Evolutionary conservation across 2,888 invertebrate species (phyloP).

Genomic region (Girardia tigrina): DNA sequence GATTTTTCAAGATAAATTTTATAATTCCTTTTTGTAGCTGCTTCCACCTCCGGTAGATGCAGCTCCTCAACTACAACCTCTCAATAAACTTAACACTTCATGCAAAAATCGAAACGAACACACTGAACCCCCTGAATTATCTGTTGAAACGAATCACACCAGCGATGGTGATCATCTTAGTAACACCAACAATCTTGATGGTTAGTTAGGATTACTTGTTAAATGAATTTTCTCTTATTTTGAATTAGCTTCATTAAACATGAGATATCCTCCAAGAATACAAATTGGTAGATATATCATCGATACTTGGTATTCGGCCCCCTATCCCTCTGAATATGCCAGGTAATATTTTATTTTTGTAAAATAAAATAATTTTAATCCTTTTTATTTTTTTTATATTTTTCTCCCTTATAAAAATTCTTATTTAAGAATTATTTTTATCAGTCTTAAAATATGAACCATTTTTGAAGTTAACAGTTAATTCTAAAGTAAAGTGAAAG

Average conservation of each 20-base stretch:
- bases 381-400: no score
- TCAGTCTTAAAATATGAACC: no score
- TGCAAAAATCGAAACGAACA: background rate
- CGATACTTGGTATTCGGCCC: conserved; percentile 95
- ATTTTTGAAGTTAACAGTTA: no score
- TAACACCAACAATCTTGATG: conserved; percentile 2
- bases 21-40: background rate
- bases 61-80: background rate
- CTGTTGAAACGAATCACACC: background rate
- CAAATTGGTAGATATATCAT: conserved; percentile 91
- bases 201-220: background rate
- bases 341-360: conserved; percentile 55
- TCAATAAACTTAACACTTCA: background rate
- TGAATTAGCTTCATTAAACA: background rate
- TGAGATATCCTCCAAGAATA: conserved; percentile 64
- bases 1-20: no score
- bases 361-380: background rate
- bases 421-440: no score
- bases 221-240: background rate
- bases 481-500: no score
- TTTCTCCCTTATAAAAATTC: no score
- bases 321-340: conserved; percentile 94
- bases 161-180: background rate
- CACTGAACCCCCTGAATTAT: background rate
- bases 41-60: background rate